Conservation (phyloP, 2,888 invertebrate species). For the Branchellion lobata region DNA sequence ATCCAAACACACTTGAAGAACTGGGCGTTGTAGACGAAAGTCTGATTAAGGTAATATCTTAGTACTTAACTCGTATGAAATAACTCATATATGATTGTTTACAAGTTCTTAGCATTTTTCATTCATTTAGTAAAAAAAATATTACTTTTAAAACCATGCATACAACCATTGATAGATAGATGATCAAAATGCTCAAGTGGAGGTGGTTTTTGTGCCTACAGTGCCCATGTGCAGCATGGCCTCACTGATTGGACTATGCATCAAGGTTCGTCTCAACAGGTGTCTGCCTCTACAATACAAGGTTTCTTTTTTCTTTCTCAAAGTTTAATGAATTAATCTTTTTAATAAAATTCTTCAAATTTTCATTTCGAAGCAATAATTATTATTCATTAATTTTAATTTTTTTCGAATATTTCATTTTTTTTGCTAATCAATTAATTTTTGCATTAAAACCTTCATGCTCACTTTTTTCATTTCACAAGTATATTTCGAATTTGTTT, state of each 20-base stretch:
- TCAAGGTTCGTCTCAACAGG: conserved; percentile 84
- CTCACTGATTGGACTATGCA: conserved; percentile 86
- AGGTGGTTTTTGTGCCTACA: conserved; percentile 88
- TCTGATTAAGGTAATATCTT: background rate
- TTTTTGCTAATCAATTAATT: background rate
- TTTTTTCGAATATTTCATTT: conserved; percentile 27
- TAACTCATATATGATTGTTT: no score
- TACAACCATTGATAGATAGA: conserved; percentile 67
- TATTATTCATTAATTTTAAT: conserved; percentile 20
- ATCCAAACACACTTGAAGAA: conserved; percentile 20
- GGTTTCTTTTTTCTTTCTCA: no score
- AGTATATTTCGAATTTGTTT: no score
- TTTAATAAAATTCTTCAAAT: background rate
- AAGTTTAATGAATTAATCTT: no score
- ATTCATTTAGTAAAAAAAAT: no score
- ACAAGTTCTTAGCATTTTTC: no score
- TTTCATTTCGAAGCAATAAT: background rate
- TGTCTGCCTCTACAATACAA: conserved; percentile 62
- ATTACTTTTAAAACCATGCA: no score
- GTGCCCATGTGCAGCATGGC: conserved; percentile 99
- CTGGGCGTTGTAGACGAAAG: conserved; percentile 1
- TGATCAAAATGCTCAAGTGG: conserved; percentile 72
- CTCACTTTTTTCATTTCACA: no score
- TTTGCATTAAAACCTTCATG: no score
- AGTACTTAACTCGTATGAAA: no score